phyloP scores from a whole-genome alignment of 2,113 vertebrate genomes.

The human (Homo sapiens) region GRCh38 chr22:33862001-33862500 shows the following conservation, averaged over 20 bases:
- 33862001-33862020: too few species aligned
- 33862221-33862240: neutral
- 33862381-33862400: neutral
- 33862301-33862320: neutral
- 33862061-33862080: too few species aligned
- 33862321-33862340: accelerated
- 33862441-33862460: neutral
- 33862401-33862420: neutral
- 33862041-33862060: too few species aligned
- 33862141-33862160: too few species aligned
- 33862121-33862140: too few species aligned
- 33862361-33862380: neutral
- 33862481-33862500: accelerated
- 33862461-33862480: neutral
- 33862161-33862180: neutral
- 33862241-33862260: accelerated
- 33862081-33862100: too few species aligned
- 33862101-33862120: too few species aligned
- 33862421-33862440: neutral
- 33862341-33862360: accelerated
- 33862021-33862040: too few species aligned
- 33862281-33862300: accelerated
- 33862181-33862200: neutral
- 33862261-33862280: neutral
- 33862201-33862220: accelerated